These are phyloP conservation scores for Cyprinella venusta DNA, from an alignment of 2,797 vertebrate genomes.

Conservation along the genomic window DNA sequence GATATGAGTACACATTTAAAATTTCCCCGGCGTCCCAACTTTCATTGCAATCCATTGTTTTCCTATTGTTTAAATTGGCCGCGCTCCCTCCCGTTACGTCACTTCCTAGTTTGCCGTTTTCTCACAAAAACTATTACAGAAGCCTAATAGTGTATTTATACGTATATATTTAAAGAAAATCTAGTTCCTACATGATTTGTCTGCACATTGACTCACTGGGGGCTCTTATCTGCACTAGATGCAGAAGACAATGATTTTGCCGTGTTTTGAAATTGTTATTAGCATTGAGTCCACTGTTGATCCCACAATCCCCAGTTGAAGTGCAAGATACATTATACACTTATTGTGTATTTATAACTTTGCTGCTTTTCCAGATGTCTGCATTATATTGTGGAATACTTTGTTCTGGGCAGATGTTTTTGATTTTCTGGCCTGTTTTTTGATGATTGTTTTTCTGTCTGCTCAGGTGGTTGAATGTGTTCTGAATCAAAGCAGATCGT, in stretches of 20 bases:
- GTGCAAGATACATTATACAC: background rate
- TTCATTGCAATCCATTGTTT: too few species aligned
- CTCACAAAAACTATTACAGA: too few species aligned
- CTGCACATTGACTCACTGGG: too few species aligned
- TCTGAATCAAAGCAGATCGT: background rate
- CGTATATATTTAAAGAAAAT: too few species aligned
- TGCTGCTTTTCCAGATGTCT: background rate
- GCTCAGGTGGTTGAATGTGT: slow-evolving; percentile 25
- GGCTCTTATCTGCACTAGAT: background rate
- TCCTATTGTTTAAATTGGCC: too few species aligned
- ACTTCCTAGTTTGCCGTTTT: too few species aligned
- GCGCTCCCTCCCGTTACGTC: too few species aligned
- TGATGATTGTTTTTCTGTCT: background rate
- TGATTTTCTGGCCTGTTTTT: slow-evolving; percentile 6
- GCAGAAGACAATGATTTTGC: background rate
- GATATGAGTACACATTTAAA: too few species aligned
- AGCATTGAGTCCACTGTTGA: background rate
- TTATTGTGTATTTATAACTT: background rate
- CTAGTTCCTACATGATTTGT: too few species aligned
- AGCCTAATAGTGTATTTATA: too few species aligned
- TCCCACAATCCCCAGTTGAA: background rate
- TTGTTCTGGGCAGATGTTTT: slow-evolving; percentile 20
- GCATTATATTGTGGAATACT: background rate
- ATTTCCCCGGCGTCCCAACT: too few species aligned
- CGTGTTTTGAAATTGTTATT: background rate